A percentile compares a stretch with the other conserved stretches of the same genome.
phyloP scores from a whole-genome alignment of 2,797 vertebrate genomes.

The Megalops cyprinoides region DNA sequence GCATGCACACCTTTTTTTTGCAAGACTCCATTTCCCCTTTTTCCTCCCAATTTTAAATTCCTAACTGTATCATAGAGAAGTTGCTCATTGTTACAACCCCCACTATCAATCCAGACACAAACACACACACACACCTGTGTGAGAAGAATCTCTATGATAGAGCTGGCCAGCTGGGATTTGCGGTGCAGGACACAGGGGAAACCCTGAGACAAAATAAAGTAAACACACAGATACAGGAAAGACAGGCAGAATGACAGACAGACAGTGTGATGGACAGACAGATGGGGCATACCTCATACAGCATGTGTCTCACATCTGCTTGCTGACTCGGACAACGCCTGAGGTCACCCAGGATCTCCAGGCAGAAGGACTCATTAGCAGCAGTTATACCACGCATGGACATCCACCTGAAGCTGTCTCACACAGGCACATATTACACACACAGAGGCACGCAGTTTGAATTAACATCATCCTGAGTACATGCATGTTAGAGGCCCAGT shows the following conservation, averaged over 20 bases:
- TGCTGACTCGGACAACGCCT: conserved; percentile 91
- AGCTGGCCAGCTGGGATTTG: conserved; percentile 90
- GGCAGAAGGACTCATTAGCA: conserved; percentile 95
- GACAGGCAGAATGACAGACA: too few relatives aligned
- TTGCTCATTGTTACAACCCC: too few relatives aligned
- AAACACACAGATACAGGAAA: too few relatives aligned
- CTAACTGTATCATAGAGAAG: too few relatives aligned
- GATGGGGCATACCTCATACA: conserved; percentile 85
- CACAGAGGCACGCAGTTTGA: background rate
- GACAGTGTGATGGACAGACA: too few relatives aligned
- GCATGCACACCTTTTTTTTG: too few relatives aligned
- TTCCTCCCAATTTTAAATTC: too few relatives aligned
- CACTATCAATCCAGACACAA: too few relatives aligned
- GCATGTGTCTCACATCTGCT: conserved; percentile 90
- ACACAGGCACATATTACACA: conserved; percentile 3
- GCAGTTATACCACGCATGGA: conserved; percentile 91
- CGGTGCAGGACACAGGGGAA: conserved; percentile 93
- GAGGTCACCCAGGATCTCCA: conserved; percentile 95
- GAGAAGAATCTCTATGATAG: conserved; percentile 91
- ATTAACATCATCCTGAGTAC: background rate
- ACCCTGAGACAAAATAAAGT: conserved; percentile 79
- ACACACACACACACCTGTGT: conserved; percentile 78
- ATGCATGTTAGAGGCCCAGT: too few relatives aligned
- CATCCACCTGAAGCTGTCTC: conserved; percentile 87
- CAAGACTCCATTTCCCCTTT: too few relatives aligned